A percentile compares a stretch with the other conserved stretches of the same genome.
phyloP scores from a whole-genome alignment of 2,113 vertebrate species.

The Trinectes maculatus region DNA sequence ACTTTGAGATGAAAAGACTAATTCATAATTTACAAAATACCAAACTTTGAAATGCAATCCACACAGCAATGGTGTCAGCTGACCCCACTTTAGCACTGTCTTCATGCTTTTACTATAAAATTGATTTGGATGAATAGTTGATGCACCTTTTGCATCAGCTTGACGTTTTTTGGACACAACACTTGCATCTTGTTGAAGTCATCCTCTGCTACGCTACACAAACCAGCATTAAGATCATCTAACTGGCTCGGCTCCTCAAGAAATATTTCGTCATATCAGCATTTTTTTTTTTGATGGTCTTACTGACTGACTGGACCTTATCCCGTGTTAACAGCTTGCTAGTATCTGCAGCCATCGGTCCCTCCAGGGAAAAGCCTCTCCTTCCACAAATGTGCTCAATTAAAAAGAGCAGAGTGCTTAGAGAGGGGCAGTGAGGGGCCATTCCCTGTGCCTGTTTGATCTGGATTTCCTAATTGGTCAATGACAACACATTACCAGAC shows the following conservation, averaged over 20 bases:
- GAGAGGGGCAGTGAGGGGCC: conserved; percentile 67
- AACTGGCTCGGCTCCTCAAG: conserved; percentile 27
- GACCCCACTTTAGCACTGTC: background rate
- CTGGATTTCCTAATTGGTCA: conserved; percentile 76
- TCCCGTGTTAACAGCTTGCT: conserved; percentile 62
- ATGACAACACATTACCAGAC: conserved; percentile 78
- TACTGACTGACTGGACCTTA: conserved; percentile 39
- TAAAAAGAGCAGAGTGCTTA: conserved; percentile 73
- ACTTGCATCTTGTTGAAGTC: background rate
- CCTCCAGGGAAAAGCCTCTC: conserved; percentile 66
- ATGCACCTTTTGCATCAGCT: background rate
- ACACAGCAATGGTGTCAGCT: too few species aligned
- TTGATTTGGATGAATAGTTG: background rate
- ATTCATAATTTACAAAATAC: too few species aligned
- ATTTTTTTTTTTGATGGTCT: conserved; percentile 62
- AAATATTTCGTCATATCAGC: conserved; percentile 28
- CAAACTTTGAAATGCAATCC: too few species aligned
- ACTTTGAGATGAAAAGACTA: too few species aligned
- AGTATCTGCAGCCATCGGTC: conserved; percentile 62
- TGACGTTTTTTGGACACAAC: background rate
- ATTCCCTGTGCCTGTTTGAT: conserved; percentile 63
- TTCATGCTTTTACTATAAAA: too few species aligned
- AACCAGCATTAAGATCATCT: background rate
- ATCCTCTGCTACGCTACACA: background rate
- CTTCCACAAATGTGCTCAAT: conserved; percentile 79